Evolutionary conservation across 2,888 invertebrate species (phyloP).

Genomic region (Argyra leucocephala): DNA sequence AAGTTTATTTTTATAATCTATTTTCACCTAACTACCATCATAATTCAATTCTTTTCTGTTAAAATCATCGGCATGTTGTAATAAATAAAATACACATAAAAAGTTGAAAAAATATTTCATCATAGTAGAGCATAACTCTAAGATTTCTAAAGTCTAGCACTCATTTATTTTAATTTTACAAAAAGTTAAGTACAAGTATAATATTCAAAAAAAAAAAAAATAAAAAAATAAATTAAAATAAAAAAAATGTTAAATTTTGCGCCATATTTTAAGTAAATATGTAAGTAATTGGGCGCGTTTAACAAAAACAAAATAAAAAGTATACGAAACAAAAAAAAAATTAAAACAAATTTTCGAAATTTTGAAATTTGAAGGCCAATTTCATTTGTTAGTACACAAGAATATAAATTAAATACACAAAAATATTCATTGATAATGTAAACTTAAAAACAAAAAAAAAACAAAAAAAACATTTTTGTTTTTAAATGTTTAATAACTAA

Average conservation of each 20-base stretch:
- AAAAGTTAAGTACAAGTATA: too few species aligned
- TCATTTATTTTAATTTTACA: too few species aligned
- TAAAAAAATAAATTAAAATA: too few species aligned
- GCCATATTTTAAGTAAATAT: not conserved
- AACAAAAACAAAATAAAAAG: not conserved
- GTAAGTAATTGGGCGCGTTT: not conserved
- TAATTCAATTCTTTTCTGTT: not conserved
- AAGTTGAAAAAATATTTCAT: not conserved
- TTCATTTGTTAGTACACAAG: not conserved
- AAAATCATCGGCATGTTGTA: not conserved
- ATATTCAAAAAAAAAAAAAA: too few species aligned
- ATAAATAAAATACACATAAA: not conserved
- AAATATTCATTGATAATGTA: too few species aligned
- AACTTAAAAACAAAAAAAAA: too few species aligned
- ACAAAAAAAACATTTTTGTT: too few species aligned
- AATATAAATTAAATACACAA: too few species aligned
- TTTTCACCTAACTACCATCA: not conserved
- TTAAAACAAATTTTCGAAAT: not conserved
- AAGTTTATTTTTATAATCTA: too few species aligned
- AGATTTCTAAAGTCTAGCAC: too few species aligned
- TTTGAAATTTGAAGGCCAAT: not conserved
- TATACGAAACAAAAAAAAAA: not conserved
- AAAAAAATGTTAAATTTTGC: too few species aligned
- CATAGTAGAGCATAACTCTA: not conserved
- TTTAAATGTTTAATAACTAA: too few species aligned